These are phyloP conservation scores for Dryococelus australis DNA, from an alignment of 2,888 invertebrate species.

Conservation along the genomic window DNA sequence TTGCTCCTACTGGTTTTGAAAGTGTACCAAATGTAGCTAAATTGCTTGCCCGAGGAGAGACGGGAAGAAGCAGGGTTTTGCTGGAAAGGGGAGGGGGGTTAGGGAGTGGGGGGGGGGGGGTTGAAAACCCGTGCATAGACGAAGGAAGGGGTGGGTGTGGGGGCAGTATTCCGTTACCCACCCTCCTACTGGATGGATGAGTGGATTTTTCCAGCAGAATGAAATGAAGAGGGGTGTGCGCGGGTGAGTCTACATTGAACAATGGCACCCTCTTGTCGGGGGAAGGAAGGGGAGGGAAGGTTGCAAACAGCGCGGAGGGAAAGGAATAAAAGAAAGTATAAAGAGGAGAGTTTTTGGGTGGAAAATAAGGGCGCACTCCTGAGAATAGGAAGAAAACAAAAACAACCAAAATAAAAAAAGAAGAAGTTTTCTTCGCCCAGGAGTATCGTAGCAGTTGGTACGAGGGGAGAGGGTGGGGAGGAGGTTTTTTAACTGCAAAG, in stretches of 20 bases:
- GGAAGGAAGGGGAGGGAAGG: not conserved
- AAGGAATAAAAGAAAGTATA: slow-evolving; percentile 19
- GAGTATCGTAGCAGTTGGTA: not conserved
- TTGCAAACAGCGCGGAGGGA: slow-evolving; percentile 3
- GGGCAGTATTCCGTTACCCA: slow-evolving; percentile 12
- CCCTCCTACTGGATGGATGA: slow-evolving; percentile 28
- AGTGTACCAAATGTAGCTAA: slow-evolving; percentile 43
- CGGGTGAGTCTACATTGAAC: slow-evolving; percentile 17
- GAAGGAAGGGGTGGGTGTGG: not conserved
- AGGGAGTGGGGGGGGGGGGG: not conserved
- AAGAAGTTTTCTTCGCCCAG: not conserved
- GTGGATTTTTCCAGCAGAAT: slow-evolving; percentile 42
- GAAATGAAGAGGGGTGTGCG: slow-evolving; percentile 31
- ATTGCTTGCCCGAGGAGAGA: slow-evolving; percentile 40
- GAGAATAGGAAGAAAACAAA: slow-evolving; percentile 28
- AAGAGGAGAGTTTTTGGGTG: slow-evolving; percentile 21
- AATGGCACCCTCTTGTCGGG: slow-evolving; percentile 3
- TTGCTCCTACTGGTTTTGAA: slow-evolving; percentile 23
- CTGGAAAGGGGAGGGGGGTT: no score
- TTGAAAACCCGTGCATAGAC: not conserved
- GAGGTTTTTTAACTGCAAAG: slow-evolving; percentile 22
- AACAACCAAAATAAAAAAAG: not conserved
- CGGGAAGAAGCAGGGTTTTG: no score
- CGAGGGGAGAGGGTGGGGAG: not conserved
- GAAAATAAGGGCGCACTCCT: slow-evolving; percentile 21